Percentiles rank a stretch among this genome's conserved stretches.
These are phyloP conservation scores for Leptopilina syphax DNA, from an alignment of 2,888 invertebrate genomes.

Conservation along the genomic window DNA sequence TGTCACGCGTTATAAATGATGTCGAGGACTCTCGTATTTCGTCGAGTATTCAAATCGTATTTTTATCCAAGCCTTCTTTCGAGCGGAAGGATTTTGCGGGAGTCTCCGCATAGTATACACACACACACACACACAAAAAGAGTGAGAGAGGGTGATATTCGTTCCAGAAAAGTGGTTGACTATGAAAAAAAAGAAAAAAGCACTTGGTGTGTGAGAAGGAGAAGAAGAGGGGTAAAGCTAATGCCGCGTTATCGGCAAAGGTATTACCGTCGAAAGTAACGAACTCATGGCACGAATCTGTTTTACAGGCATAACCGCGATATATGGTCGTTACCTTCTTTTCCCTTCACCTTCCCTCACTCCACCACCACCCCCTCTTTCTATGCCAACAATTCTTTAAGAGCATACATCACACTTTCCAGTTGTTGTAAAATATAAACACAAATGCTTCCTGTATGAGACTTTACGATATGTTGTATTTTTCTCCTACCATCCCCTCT, in stretches of 20 bases:
- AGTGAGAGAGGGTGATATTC: slow-evolving; percentile 49
- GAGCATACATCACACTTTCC: slow-evolving; percentile 51
- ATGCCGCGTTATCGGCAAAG: slow-evolving; percentile 69
- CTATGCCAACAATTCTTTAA: slow-evolving; percentile 59
- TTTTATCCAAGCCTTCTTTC: slow-evolving; percentile 73
- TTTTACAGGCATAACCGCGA: slow-evolving; percentile 64
- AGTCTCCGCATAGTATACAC: slow-evolving; percentile 47
- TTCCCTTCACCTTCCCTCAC: slow-evolving; percentile 35
- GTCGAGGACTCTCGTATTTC: slow-evolving; percentile 64
- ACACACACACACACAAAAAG: no score
- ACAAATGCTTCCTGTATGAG: slow-evolving; percentile 48
- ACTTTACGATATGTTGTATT: slow-evolving; percentile 11
- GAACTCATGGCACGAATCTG: slow-evolving; percentile 64
- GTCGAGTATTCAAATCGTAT: slow-evolving; percentile 74
- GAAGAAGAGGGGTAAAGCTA: slow-evolving; percentile 57
- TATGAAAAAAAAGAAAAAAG: slow-evolving; percentile 36
- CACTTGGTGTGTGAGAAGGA: neutral
- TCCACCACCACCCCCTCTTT: slow-evolving; percentile 49
- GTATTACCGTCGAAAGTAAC: slow-evolving; percentile 66
- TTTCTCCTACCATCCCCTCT: neutral
- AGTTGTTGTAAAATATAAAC: slow-evolving; percentile 44
- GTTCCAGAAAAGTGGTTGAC: slow-evolving; percentile 16
- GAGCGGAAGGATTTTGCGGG: slow-evolving; percentile 68
- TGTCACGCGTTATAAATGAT: slow-evolving; percentile 76
- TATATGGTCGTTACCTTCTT: slow-evolving; percentile 59